Conservation (phyloP, 2,888 invertebrate genomes). For the Chrysolina americana region DNA sequence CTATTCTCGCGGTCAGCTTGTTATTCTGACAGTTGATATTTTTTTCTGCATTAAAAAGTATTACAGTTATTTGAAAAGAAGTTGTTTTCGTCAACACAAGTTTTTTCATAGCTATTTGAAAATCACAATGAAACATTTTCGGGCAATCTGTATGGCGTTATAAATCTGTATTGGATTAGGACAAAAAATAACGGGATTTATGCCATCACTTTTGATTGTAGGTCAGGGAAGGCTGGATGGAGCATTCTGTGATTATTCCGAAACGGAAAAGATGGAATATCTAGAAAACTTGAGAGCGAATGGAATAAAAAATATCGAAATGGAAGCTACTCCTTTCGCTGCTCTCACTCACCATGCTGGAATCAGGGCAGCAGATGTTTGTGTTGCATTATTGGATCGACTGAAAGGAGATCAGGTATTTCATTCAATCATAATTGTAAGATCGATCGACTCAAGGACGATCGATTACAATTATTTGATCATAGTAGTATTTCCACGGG, state of each 20-base stretch:
- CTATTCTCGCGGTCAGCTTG: too few relatives aligned
- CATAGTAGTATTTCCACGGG: too few relatives aligned
- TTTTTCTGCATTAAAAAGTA: too few relatives aligned
- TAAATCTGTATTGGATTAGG: too few relatives aligned
- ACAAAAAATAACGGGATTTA: neutral
- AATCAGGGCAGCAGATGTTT: slow-evolving; percentile 93
- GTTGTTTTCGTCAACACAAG: too few relatives aligned
- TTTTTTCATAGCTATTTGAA: too few relatives aligned
- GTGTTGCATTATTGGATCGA: slow-evolving; percentile 93
- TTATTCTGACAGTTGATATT: too few relatives aligned
- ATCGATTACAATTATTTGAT: neutral
- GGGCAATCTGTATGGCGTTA: too few relatives aligned
- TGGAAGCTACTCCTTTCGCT: slow-evolving; percentile 95
- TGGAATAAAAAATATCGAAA: slow-evolving; percentile 96
- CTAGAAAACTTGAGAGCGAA: slow-evolving; percentile 80
- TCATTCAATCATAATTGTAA: too few relatives aligned
- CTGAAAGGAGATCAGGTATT: slow-evolving; percentile 93
- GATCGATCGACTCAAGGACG: neutral
- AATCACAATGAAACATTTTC: too few relatives aligned
- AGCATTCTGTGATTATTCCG: slow-evolving; percentile 95
- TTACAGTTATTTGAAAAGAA: too few relatives aligned
- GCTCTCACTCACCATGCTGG: slow-evolving; percentile 95
- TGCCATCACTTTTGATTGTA: slow-evolving; percentile 61
- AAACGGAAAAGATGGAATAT: slow-evolving; percentile 92
- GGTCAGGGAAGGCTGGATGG: slow-evolving; percentile 97